Evolutionary conservation across 2,888 invertebrate genomes (phyloP), one percentile per base, ranked within the genome.

Genomic region (Amorpha juglandis): DNA sequence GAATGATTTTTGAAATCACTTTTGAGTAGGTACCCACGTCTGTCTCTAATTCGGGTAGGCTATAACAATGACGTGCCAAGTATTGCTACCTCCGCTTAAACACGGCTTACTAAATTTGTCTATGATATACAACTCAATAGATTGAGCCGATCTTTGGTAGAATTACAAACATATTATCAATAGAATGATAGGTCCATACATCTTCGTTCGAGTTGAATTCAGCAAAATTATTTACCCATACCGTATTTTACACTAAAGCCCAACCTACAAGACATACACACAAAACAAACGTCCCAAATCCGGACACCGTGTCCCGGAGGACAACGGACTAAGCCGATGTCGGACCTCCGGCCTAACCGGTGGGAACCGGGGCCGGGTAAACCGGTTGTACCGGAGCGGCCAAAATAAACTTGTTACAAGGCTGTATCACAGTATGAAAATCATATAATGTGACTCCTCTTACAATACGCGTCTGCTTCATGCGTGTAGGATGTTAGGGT

Each of bases 291-390:
- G 19, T 12, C 42, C 52, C 42, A 42, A 58, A 58, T 58, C 58
- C 58, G 58, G 42, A 38, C 38, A 58, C 58, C 19, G 19, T 33
- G 27, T 51, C 35, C 19, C 62, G 11, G 42, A 12, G 50, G 50
- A 62, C 65, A 65, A 52, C 62, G 42, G 62, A 51, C 50, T 65
- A 65, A 65, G 51, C 51, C 33, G 62, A 62, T 62, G 65, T 65
- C 51, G 52, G 62, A 65, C 51, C 62, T 50, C 62, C 51, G 35
- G 58, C 16, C 50, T 50, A 51, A 38, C 64, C 33, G 66, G 55
- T 53, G 48, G 27, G 64, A 51, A 64, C 65, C 64, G 62, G 62
- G 21, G 53, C 50, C 42, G 58, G 19, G 19, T 58, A 58, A 58
- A 58, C 58, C 58, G 58, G 42, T 58, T 35, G 55, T 16, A 55